These are phyloP conservation scores for Microtus ochrogaster DNA, from an alignment of 2,113 vertebrate species.

Conservation along the genomic window DNA sequence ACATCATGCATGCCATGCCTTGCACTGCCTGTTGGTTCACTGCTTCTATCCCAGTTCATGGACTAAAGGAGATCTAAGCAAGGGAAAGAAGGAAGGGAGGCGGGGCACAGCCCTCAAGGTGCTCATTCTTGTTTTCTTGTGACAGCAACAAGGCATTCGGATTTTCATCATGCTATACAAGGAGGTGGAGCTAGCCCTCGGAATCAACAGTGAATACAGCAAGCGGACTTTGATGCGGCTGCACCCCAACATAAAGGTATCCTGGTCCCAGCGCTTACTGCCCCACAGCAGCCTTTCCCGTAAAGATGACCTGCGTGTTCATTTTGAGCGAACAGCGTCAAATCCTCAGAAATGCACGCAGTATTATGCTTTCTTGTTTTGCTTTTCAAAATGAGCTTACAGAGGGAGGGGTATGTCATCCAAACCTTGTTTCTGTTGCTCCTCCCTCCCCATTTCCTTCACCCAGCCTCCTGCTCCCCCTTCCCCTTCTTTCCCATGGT, in stretches of 20 bases:
- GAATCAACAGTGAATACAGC: constrained; percentile 98
- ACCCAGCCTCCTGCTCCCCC: background rate
- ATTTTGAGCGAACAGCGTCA: background rate
- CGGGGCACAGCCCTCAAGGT: background rate
- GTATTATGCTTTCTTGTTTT: background rate
- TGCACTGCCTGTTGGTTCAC: background rate
- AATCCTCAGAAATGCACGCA: background rate
- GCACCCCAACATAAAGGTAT: constrained; percentile 97
- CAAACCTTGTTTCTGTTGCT: background rate
- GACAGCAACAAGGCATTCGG: constrained; percentile 95
- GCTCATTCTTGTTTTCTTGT: constrained; percentile 51
- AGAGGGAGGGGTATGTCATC: no score
- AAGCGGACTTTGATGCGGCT: constrained; percentile 92
- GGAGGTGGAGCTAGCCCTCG: constrained; percentile 96
- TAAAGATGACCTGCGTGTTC: background rate
- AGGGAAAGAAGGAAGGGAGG: background rate
- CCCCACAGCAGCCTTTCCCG: background rate
- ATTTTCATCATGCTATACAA: constrained; percentile 98
- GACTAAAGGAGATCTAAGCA: background rate
- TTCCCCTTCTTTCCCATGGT: rapidly evolving
- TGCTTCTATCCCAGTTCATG: background rate
- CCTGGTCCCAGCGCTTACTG: background rate
- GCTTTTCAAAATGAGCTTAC: background rate
- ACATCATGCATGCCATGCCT: background rate
- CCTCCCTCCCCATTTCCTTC: background rate